These are phyloP conservation scores for Sisor rabdophorus DNA, from an alignment of 2,113 vertebrate genomes.

Conservation along the genomic window DNA sequence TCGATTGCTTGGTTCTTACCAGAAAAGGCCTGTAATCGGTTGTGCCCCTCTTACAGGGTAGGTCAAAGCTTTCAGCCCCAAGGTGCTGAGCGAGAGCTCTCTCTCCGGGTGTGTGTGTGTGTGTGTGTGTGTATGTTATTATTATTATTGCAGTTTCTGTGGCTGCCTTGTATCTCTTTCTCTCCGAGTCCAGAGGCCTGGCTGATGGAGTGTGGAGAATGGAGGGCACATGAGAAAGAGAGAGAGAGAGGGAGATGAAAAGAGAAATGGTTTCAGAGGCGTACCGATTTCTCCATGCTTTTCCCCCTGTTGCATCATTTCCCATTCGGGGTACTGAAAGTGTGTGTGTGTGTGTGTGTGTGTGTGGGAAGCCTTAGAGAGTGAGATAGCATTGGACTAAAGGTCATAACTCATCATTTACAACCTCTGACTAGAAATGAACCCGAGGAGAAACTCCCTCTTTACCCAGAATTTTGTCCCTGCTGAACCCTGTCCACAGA, in stretches of 20 bases:
- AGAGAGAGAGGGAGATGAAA: neutral
- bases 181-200: constrained; percentile 11
- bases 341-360: constrained; percentile 15
- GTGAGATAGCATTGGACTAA: neutral
- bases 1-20: constrained; percentile 47
- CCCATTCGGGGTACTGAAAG: constrained; percentile 59
- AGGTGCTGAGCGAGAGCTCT: constrained; percentile 18
- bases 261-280: constrained; percentile 55
- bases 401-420: constrained; percentile 1
- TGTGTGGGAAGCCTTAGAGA: neutral
- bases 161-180: constrained; percentile 27
- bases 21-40: constrained; percentile 52
- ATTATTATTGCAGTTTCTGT: constrained; percentile 29
- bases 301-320: constrained; percentile 67
- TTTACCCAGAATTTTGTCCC: neutral
- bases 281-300: constrained; percentile 65
- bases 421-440: neutral
- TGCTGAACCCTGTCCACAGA: no score
- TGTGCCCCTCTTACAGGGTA: constrained; percentile 56
- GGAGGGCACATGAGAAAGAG: constrained; percentile 35
- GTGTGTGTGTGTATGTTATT: constrained; percentile 6
- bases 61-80: constrained; percentile 45
- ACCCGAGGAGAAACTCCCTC: neutral
- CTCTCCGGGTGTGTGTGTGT: constrained; percentile 11
- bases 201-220: constrained; percentile 24